These are phyloP conservation scores for Ranitomeya variabilis DNA, from an alignment of 2,113 vertebrate genomes.

Conservation along the genomic window DNA sequence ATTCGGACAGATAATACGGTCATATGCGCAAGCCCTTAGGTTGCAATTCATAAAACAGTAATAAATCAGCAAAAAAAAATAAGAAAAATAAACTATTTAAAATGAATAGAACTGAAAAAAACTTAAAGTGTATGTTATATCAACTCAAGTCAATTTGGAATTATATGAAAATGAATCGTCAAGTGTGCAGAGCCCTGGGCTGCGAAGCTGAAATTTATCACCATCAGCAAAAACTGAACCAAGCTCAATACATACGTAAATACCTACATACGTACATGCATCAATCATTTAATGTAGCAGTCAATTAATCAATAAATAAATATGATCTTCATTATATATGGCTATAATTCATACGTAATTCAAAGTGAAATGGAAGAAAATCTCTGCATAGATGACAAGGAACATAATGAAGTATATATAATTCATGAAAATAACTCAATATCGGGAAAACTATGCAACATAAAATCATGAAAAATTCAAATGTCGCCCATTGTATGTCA, in stretches of 20 bases:
- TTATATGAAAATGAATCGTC: not conserved
- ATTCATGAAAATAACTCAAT: constrained; percentile 12
- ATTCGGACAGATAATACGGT: no score
- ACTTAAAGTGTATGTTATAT: not conserved
- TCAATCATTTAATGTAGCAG: not conserved
- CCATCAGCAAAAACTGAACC: not conserved
- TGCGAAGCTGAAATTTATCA: not conserved
- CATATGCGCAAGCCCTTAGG: not conserved
- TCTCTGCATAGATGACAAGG: not conserved
- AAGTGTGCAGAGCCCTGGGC: not conserved
- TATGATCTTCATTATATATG: not conserved
- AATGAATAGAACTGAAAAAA: not conserved
- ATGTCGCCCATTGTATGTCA: not conserved
- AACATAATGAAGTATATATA: not conserved
- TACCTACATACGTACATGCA: not conserved
- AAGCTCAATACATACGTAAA: not conserved
- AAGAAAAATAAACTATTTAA: not conserved
- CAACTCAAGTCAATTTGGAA: not conserved
- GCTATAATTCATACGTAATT: not conserved
- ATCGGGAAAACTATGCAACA: not conserved
- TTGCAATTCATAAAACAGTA: not conserved
- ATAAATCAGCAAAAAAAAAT: not conserved
- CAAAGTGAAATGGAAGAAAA: not conserved
- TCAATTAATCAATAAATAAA: constrained; percentile 1
- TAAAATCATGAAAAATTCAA: not conserved